These are phyloP conservation scores for Micromys minutus DNA, from an alignment of 2,113 vertebrate genomes.

Conservation along the genomic window DNA sequence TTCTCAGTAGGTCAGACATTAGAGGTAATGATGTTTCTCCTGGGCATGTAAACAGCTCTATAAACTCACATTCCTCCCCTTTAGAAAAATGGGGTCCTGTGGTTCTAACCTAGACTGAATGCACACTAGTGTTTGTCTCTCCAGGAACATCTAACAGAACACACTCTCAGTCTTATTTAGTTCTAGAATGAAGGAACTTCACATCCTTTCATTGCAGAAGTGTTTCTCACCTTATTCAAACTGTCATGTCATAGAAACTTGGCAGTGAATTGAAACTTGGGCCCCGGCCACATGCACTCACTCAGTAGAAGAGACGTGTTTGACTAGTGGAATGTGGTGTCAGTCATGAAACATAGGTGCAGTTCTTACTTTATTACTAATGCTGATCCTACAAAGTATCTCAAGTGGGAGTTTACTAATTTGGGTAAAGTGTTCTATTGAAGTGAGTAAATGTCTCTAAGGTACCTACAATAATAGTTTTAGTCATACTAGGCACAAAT, in stretches of 20 bases:
- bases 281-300: too few species aligned
- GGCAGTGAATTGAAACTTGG: not conserved
- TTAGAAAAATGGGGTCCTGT: not conserved
- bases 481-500: too few species aligned
- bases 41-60: not conserved
- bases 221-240: not conserved
- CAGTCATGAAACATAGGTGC: too few species aligned
- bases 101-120: not conserved
- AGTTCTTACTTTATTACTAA: too few species aligned
- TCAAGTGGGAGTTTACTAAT: too few species aligned
- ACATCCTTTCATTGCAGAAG: not conserved
- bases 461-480: too few species aligned
- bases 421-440: too few species aligned
- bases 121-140: not conserved
- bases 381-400: too few species aligned
- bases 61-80: not conserved
- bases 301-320: not conserved
- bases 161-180: not conserved
- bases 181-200: not conserved
- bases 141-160: not conserved
- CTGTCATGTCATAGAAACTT: not conserved
- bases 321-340: too few species aligned
- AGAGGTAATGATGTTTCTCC: not conserved
- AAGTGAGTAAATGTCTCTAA: too few species aligned
- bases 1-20: too few species aligned